phyloP scores from a whole-genome alignment of 2,888 invertebrate genomes.

The Pegoplata infirma region DNA sequence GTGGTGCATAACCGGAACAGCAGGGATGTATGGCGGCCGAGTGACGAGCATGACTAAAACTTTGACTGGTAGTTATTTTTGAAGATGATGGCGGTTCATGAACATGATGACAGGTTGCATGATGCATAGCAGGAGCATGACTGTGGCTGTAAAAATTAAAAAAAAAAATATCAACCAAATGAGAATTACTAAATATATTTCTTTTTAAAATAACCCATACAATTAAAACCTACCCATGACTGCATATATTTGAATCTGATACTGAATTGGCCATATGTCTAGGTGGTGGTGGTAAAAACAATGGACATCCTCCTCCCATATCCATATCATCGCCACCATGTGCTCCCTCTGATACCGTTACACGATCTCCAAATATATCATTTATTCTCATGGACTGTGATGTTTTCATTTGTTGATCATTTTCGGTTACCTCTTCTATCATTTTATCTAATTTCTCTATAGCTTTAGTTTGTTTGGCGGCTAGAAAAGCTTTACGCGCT shows the following conservation, averaged over 20 bases:
- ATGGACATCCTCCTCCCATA: slow-evolving; percentile 69
- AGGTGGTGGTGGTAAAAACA: slow-evolving; percentile 71
- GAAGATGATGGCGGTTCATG: slow-evolving; percentile 65
- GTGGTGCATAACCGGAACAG: slow-evolving; percentile 73
- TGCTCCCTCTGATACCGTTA: neutral
- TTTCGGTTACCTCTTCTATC: slow-evolving; percentile 77
- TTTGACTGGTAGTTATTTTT: slow-evolving; percentile 76
- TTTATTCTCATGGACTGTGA: slow-evolving; percentile 69
- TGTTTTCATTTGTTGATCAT: slow-evolving; percentile 72
- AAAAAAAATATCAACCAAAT: neutral
- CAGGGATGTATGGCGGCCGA: slow-evolving; percentile 75
- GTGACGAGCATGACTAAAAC: slow-evolving; percentile 73
- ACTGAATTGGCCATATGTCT: slow-evolving; percentile 73
- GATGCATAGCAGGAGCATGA: slow-evolving; percentile 66
- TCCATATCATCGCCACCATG: slow-evolving; percentile 61
- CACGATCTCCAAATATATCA: slow-evolving; percentile 66
- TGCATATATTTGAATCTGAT: slow-evolving; percentile 76
- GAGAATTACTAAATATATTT: neutral
- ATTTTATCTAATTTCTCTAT: slow-evolving; percentile 78
- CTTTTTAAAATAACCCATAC: too few relatives aligned
- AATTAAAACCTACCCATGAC: slow-evolving; percentile 72
- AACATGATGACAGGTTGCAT: slow-evolving; percentile 64
- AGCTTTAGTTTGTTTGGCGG: slow-evolving; percentile 77
- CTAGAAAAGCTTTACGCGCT: slow-evolving; percentile 74
- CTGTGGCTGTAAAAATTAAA: slow-evolving; percentile 60